phyloP scores from a whole-genome alignment of 2,113 vertebrate species.

The Megalops atlanticus region DNA sequence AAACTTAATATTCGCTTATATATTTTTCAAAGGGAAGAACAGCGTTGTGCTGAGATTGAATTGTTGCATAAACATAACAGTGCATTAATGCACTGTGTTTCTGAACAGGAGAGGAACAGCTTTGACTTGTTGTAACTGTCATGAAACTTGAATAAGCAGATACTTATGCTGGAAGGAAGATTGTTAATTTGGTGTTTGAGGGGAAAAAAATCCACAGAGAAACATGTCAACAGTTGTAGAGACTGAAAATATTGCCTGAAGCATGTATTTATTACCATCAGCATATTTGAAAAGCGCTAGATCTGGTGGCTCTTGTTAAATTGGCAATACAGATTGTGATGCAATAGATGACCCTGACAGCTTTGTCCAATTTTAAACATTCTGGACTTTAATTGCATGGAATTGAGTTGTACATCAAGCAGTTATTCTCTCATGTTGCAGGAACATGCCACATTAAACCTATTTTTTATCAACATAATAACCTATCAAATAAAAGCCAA shows the following conservation, averaged over 20 bases:
- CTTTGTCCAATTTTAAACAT: neutral
- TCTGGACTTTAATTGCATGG: neutral
- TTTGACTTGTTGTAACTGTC: neutral
- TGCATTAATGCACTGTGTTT: neutral
- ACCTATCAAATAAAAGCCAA: neutral
- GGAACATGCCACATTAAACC: neutral
- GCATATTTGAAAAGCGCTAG: neutral
- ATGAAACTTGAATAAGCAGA: neutral
- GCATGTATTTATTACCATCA: neutral
- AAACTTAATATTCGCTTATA: no score
- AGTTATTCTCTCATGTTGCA: neutral
- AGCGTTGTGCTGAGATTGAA: no score
- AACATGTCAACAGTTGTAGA: neutral
- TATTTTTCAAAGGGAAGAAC: no score
- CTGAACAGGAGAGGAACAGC: neutral
- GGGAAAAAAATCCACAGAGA: no score
- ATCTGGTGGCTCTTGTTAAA: neutral
- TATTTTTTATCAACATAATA: neutral
- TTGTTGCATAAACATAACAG: no score
- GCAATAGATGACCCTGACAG: neutral
- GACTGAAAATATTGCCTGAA: neutral
- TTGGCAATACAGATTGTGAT: neutral
- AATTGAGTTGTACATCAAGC: neutral
- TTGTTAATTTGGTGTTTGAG: no score
- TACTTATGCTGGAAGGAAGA: no score